phyloP scores from a whole-genome alignment of 1,140 invertebrate species.

The Colletes latitarsis region DNA sequence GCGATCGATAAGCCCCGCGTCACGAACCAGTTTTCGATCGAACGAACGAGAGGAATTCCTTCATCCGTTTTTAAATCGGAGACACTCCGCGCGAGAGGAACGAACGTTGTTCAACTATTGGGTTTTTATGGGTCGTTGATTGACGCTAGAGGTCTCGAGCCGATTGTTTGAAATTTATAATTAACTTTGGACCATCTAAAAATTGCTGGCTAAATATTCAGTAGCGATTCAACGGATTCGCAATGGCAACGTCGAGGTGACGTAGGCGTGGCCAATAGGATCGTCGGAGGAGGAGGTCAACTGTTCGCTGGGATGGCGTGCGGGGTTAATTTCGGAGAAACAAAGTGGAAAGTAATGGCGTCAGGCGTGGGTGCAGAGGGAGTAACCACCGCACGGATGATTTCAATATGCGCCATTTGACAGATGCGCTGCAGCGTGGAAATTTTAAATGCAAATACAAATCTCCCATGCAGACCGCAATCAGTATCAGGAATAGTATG shows the following conservation, averaged over 20 bases:
- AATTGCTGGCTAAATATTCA: neutral
- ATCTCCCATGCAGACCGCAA: constrained; percentile 52
- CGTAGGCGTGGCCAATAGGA: constrained; percentile 30
- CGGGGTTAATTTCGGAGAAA: constrained; percentile 52
- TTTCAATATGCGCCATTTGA: constrained; percentile 69
- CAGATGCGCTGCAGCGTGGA: constrained; percentile 58
- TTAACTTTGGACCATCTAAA: neutral
- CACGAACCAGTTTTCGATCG: neutral
- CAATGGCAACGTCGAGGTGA: neutral
- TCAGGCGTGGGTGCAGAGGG: neutral
- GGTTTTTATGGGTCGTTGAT: no score
- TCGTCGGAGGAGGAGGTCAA: constrained; percentile 14
- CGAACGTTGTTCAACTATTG: constrained; percentile 7
- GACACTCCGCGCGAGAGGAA: no score
- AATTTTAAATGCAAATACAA: constrained; percentile 71
- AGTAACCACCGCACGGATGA: constrained; percentile 41
- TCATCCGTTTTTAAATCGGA: no score
- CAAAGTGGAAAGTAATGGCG: constrained; percentile 36
- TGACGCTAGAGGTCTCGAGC: no score
- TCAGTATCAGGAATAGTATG: neutral
- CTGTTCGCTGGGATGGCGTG: neutral
- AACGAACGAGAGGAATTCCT: neutral
- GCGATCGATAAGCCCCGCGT: constrained; percentile 1
- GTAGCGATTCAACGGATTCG: neutral
- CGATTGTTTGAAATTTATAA: neutral